Evolutionary conservation across 2,888 invertebrate genomes (phyloP).

Genomic region (Trissonchulus latispiculum): DNA sequence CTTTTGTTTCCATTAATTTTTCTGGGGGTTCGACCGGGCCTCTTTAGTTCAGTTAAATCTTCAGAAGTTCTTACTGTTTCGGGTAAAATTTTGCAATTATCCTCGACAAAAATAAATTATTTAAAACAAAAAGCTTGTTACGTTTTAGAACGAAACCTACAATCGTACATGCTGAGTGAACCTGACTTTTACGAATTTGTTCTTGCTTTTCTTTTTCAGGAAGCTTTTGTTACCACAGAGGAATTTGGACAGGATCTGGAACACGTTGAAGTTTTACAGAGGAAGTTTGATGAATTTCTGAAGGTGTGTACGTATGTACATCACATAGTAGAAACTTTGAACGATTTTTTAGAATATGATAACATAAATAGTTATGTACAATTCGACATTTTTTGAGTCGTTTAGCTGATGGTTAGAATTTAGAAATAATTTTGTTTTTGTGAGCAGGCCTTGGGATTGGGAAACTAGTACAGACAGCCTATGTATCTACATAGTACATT

Average conservation of each 20-base stretch:
- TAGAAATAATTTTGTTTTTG: constrained; percentile 13
- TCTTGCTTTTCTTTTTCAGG: constrained; percentile 48
- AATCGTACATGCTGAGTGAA: no score
- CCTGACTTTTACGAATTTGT: no score
- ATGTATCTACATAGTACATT: no score
- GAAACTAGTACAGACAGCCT: no score
- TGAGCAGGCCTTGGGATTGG: neutral
- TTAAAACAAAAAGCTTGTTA: no score
- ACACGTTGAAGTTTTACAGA: constrained; percentile 94
- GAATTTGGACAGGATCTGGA: constrained; percentile 97
- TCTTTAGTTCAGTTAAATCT: constrained; percentile 3
- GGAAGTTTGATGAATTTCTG: constrained; percentile 99
- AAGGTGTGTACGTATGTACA: constrained; percentile 54
- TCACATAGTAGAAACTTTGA: no score
- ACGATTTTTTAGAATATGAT: no score
- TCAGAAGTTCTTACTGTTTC: constrained; percentile 6
- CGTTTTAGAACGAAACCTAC: no score
- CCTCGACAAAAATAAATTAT: no score
- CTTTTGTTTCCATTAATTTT: no score
- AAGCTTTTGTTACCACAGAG: constrained; percentile 87
- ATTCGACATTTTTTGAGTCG: neutral
- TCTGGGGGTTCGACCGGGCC: no score
- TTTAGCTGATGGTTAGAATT: constrained; percentile 14
- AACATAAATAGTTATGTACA: constrained; percentile 18
- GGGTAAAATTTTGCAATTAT: neutral